Percentiles rank a stretch among this genome's conserved stretches.
Evolutionary conservation across 1,140 invertebrate species (phyloP).

Genomic region (Paracyclopina nana): DNA sequence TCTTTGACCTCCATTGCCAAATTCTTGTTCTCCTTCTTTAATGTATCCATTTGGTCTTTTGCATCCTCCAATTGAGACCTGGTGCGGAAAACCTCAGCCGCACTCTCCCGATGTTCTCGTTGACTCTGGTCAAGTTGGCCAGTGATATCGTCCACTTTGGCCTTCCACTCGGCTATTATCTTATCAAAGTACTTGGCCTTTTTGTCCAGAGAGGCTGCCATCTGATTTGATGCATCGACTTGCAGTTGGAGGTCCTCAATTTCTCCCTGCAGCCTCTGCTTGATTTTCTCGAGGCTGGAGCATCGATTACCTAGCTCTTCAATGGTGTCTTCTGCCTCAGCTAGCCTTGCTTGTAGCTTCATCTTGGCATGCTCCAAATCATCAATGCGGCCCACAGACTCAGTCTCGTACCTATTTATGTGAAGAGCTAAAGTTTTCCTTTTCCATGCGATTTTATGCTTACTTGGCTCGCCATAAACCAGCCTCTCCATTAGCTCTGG

Average conservation of each 20-base stretch:
- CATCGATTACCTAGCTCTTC: constrained; percentile 63
- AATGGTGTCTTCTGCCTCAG: constrained; percentile 49
- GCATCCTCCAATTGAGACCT: too few relatives aligned
- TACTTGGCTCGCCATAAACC: neutral
- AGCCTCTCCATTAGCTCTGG: constrained; percentile 86
- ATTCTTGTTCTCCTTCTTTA: constrained; percentile 98
- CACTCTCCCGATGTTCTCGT: too few relatives aligned
- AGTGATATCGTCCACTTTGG: constrained; percentile 69
- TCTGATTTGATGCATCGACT: neutral
- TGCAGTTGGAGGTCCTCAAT: constrained; percentile 66
- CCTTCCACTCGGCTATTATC: constrained; percentile 97
- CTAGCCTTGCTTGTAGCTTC: constrained; percentile 82
- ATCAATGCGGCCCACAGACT: constrained; percentile 52
- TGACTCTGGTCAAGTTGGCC: too few relatives aligned
- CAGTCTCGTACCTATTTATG: constrained; percentile 17
- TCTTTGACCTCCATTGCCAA: constrained; percentile 96
- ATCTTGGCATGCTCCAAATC: constrained; percentile 87
- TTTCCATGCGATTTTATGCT: too few relatives aligned
- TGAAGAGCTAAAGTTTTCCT: too few relatives aligned
- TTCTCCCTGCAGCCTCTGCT: constrained; percentile 83
- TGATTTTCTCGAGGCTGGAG: constrained; percentile 90
- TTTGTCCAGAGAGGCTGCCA: constrained; percentile 56
- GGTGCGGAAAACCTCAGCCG: too few relatives aligned
- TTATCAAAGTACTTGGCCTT: constrained; percentile 92
- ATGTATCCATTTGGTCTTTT: constrained; percentile 85